Percentiles rank a stretch among this genome's conserved stretches.
phyloP scores from a whole-genome alignment of 1,140 invertebrate genomes.

The Heterodera schachtii region DNA sequence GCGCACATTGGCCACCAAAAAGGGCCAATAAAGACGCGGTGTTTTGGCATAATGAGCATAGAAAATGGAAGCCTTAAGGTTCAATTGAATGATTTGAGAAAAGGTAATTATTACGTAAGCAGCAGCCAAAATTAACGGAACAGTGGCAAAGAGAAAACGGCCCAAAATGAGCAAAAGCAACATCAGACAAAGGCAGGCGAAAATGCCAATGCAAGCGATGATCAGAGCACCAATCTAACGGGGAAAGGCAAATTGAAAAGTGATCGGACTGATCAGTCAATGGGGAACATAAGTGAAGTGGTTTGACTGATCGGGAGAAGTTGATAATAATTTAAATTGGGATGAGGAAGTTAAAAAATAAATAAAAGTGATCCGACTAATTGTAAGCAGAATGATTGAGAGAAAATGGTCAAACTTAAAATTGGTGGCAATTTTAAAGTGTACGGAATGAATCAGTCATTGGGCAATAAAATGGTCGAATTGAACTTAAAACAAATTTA shows the following conservation, averaged over 20 bases:
- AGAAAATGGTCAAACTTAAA: too few species aligned
- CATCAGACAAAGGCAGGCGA: conserved; percentile 8
- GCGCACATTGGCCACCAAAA: conserved; percentile 20
- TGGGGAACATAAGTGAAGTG: too few species aligned
- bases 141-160: conserved; percentile 7
- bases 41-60: conserved; percentile 11
- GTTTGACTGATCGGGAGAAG: too few species aligned
- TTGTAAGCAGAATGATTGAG: too few species aligned
- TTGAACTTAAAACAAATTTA: too few species aligned
- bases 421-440: too few species aligned
- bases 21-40: conserved; percentile 23
- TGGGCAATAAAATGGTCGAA: too few species aligned
- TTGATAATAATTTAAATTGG: too few species aligned
- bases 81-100: neutral
- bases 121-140: conserved; percentile 14
- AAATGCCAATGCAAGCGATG: conserved; percentile 6
- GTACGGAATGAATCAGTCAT: too few species aligned
- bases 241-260: neutral
- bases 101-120: conserved; percentile 4
- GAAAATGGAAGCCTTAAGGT: conserved; percentile 22
- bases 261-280: too few species aligned
- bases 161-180: conserved; percentile 6
- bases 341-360: too few species aligned
- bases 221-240: conserved; percentile 15
- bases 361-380: too few species aligned